These are phyloP conservation scores for Tadarida brasiliensis DNA, from an alignment of 2,797 vertebrate species.

Conservation along the genomic window DNA sequence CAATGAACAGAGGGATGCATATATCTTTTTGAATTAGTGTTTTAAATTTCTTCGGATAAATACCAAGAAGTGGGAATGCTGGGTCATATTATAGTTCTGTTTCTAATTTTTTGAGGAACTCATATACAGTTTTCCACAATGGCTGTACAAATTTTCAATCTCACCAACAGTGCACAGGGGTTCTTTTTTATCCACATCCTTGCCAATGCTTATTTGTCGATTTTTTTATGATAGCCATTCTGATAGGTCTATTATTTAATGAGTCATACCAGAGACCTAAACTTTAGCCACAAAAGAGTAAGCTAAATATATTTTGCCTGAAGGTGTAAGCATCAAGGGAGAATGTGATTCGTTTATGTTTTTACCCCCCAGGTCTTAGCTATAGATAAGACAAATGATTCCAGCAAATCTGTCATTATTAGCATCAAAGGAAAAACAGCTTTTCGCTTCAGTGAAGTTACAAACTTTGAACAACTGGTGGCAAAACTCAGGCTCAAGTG, in stretches of 20 bases:
- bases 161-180: neutral
- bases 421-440: slow-evolving; percentile 94
- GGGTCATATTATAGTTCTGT: neutral
- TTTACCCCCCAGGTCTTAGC: slow-evolving; percentile 90
- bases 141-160: neutral
- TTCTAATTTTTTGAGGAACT: neutral
- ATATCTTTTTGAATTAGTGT: neutral
- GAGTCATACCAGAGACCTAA: slow-evolving; percentile 20
- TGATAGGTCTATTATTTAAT: neutral
- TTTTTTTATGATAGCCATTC: neutral
- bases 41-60: neutral
- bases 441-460: slow-evolving; percentile 95
- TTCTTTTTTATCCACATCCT: neutral
- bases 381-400: slow-evolving; percentile 91
- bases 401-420: slow-evolving; percentile 92
- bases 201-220: neutral
- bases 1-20: neutral
- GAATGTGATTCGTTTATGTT: slow-evolving; percentile 51
- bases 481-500: slow-evolving; percentile 91
- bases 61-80: neutral
- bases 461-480: slow-evolving; percentile 93
- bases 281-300: slow-evolving; percentile 20
- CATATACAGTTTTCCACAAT: neutral
- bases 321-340: slow-evolving; percentile 7
- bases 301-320: slow-evolving; percentile 47